Base-by-base conservation (phyloP, 1,140 invertebrate genomes). In the Zaprionus kolodkinae region DNA sequence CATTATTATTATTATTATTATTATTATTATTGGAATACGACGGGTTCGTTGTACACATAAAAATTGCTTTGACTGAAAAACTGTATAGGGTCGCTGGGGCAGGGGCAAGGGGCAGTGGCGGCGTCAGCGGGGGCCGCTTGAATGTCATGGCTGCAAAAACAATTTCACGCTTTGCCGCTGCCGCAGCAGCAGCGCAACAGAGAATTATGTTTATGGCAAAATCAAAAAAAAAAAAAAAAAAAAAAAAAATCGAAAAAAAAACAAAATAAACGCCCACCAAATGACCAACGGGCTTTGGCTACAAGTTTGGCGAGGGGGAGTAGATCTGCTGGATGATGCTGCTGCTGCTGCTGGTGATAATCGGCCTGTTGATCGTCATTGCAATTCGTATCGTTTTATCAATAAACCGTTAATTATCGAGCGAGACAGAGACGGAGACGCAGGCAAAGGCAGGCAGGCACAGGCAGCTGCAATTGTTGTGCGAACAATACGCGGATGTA, bases 371-470 rank as follows among this genome's bases (percentile, higher is more conserved):
- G 56, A 75, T 75, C 66, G 55, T 65, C 72, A 75, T 75, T 70
- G 52, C 62, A 45, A 21, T 40, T 69, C 64, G 81, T 69, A 80
- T 77, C 73, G 63, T 80, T 86, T 86, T 87, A 86, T 87, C 82
- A 86, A 86, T 86, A 86, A 87, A 87, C 82, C 82, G 82, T 86
- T 86, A 86, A 86, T 86, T 86, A 86, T 87, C 72, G 66, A 85
- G 48, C 72, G 68, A 45, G 27, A 9, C 45, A n/a, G 21, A 21
- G 21, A 21, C 21, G 21, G 21, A 21, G 21, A 21, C 1, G 2
- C 21, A n/a, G n/a, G n/a, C n/a, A n/a, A n/a, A n/a, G n/a, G 21
- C 21, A 2, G 2, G 60, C 50, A 38, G 59, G 13, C n/a, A n/a
- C 13, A 12, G 43, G 40, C 63, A 82, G 76, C 62, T 87, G 79